phyloP scores from a whole-genome alignment of 2,113 vertebrate genomes.

The Spheniscus mendiculus region DNA sequence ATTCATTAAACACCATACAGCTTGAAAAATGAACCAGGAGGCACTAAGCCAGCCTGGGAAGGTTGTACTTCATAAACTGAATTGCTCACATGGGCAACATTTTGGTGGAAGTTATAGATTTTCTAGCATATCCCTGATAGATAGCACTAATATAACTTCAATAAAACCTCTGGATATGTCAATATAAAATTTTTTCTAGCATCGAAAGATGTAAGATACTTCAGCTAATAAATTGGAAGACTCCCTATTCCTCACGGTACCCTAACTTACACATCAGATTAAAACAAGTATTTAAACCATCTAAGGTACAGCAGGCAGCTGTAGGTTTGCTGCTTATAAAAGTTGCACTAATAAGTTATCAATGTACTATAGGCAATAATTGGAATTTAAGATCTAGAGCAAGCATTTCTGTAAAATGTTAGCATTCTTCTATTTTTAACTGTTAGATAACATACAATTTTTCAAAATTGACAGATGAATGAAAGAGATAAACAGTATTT shows the following conservation, averaged over 20 bases:
- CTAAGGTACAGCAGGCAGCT: slow-evolving; percentile 56
- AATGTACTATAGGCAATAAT: not conserved
- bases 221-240: slow-evolving; percentile 81
- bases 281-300: slow-evolving; percentile 71
- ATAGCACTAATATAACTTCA: slow-evolving; percentile 98
- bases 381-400: not conserved
- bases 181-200: slow-evolving; percentile 85
- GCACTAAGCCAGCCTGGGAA: slow-evolving; percentile 81
- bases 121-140: slow-evolving; percentile 95
- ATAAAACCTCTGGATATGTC: slow-evolving; percentile 93
- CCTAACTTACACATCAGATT: slow-evolving; percentile 76
- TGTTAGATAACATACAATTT: not conserved
- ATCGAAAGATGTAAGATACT: slow-evolving; percentile 76
- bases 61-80: slow-evolving; percentile 94
- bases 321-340: slow-evolving; percentile 12
- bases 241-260: slow-evolving; percentile 74
- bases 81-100: slow-evolving; percentile 91
- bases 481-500: not conserved
- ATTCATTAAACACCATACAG: slow-evolving; percentile 90
- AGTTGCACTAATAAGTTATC: slow-evolving; percentile 1
- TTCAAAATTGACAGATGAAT: not conserved
- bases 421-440: not conserved
- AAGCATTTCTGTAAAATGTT: not conserved
- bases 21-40: slow-evolving; percentile 90
- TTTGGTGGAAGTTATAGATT: slow-evolving; percentile 95